phyloP scores from a whole-genome alignment of 2,888 invertebrate species.

The Dione vanillae region DNA sequence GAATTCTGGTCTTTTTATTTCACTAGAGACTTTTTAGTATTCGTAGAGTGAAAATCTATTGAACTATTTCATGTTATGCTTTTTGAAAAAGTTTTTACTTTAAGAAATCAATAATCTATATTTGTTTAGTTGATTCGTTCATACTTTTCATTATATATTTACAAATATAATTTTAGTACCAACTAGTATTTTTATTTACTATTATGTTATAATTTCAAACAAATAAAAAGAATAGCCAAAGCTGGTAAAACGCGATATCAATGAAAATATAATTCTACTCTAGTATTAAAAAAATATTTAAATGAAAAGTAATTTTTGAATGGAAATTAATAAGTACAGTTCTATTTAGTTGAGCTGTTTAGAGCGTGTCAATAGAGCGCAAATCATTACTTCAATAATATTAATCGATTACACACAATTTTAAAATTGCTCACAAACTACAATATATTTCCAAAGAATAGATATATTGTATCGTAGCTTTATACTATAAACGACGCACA shows the following conservation, averaged over 20 bases:
- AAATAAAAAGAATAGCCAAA: background rate
- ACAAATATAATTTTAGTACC: background rate
- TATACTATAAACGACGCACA: too few species aligned
- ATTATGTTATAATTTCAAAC: background rate
- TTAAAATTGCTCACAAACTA: too few species aligned
- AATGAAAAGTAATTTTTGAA: too few species aligned
- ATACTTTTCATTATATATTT: background rate
- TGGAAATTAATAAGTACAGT: too few species aligned
- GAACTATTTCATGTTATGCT: constrained; percentile 15
- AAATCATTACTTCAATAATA: too few species aligned
- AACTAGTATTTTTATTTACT: background rate
- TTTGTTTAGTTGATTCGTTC: background rate
- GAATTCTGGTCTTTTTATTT: constrained; percentile 34
- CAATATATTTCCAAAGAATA: too few species aligned
- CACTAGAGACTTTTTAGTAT: constrained; percentile 18
- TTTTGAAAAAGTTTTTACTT: constrained; percentile 1
- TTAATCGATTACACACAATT: too few species aligned
- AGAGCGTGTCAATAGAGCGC: too few species aligned
- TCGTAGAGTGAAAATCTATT: constrained; percentile 12
- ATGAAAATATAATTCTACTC: too few species aligned
- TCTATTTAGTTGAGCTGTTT: too few species aligned
- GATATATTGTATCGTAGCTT: too few species aligned
- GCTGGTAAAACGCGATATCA: background rate
- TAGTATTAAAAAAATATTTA: too few species aligned
- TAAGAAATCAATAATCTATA: background rate